phyloP scores from a whole-genome alignment of 2,888 invertebrate genomes.

The Adineta ricciae region DNA sequence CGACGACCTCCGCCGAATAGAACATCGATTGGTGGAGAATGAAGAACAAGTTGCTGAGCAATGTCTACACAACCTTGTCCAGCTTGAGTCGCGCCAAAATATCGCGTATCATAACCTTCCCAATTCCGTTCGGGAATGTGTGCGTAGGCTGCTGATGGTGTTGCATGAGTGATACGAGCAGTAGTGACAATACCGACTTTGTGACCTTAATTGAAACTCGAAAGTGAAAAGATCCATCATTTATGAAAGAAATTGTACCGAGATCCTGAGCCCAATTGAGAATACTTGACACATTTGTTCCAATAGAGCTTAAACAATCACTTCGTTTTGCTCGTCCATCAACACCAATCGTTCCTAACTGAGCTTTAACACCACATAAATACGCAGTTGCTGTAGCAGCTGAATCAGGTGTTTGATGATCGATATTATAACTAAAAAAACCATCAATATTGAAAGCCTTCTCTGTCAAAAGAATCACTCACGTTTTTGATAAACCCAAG shows the following conservation, averaged over 20 bases:
- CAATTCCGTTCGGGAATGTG: constrained; percentile 39
- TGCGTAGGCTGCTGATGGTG: constrained; percentile 45
- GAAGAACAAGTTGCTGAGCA: constrained; percentile 29
- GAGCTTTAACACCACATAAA: constrained; percentile 72
- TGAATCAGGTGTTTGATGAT: constrained; percentile 78
- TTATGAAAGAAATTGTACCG: constrained; percentile 23
- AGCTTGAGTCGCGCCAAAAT: constrained; percentile 11
- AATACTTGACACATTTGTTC: constrained; percentile 55
- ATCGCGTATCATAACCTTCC: constrained; percentile 25
- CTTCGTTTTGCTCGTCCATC: constrained; percentile 59
- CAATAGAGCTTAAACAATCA: constrained; percentile 56
- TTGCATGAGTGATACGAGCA: constrained; percentile 47
- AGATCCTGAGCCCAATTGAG: constrained; percentile 61
- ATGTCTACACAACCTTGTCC: constrained; percentile 32
- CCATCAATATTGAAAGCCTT: neutral
- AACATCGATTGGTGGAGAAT: constrained; percentile 20
- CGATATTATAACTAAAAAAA: constrained; percentile 69
- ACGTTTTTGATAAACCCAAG: constrained; percentile 69
- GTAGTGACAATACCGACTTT: constrained; percentile 46
- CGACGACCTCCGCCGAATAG: constrained; percentile 28
- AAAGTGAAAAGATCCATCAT: too few species aligned
- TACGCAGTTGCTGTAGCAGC: constrained; percentile 77
- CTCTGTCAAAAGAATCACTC: neutral
- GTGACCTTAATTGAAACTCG: constrained; percentile 38
- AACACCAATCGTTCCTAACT: constrained; percentile 68